Evolutionary conservation across 2,888 invertebrate species (phyloP).

Genomic region (Podotricha telesiphe): DNA sequence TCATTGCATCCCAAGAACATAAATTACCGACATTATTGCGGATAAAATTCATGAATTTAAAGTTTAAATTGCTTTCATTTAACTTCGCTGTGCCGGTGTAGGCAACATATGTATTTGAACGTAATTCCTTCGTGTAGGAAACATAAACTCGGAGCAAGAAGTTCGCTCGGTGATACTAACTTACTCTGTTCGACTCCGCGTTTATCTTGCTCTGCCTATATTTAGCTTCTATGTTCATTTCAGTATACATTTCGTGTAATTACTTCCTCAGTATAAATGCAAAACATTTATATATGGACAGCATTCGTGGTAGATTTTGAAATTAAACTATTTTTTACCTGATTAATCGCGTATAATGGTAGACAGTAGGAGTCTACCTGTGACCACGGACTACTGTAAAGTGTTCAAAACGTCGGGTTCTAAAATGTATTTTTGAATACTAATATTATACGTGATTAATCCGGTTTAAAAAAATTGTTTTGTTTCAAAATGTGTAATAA

Average conservation of each 20-base stretch:
- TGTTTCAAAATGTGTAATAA: no score
- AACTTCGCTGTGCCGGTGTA: slow-evolving; percentile 34
- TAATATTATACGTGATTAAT: no score
- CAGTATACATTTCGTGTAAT: slow-evolving; percentile 14
- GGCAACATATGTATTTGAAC: slow-evolving; percentile 37
- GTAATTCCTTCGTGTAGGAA: slow-evolving; percentile 27
- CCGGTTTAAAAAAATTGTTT: no score
- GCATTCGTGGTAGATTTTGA: no score
- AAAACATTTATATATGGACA: not conserved
- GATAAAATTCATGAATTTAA: slow-evolving; percentile 39
- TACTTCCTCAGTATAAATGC: not conserved
- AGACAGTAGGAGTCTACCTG: no score
- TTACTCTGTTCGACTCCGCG: slow-evolving; percentile 28
- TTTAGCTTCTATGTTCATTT: slow-evolving; percentile 12
- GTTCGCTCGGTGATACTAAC: slow-evolving; percentile 32
- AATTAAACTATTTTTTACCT: no score
- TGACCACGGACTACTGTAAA: no score
- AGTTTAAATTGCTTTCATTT: slow-evolving; percentile 43
- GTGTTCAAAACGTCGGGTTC: no score
- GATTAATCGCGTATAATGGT: no score
- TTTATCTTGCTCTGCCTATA: slow-evolving; percentile 27
- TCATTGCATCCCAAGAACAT: slow-evolving; percentile 30
- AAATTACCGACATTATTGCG: slow-evolving; percentile 39
- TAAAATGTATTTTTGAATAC: no score
- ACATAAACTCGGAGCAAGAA: slow-evolving; percentile 32